A percentile compares a stretch with the other conserved stretches of the same genome.
These are phyloP conservation scores for Tympanuchus pallidicinctus DNA, from an alignment of 2,113 vertebrate genomes.

Conservation along the genomic window DNA sequence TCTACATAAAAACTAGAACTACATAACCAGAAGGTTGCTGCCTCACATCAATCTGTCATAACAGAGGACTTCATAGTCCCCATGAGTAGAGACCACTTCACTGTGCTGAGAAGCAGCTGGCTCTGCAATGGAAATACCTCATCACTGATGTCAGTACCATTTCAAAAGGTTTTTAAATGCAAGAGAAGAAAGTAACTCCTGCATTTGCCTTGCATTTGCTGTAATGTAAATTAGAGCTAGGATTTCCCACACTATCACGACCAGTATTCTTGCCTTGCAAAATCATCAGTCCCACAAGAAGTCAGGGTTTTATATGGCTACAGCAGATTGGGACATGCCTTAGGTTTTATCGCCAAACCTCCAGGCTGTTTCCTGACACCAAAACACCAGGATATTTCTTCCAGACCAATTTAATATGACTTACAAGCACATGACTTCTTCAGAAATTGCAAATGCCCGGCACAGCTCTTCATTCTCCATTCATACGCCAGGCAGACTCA, in stretches of 20 bases:
- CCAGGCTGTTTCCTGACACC: background rate
- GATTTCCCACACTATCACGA: background rate
- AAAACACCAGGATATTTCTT: background rate
- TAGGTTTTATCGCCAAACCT: background rate
- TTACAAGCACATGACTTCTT: background rate
- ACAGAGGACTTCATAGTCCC: rapidly evolving
- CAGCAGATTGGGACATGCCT: background rate
- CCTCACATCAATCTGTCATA: background rate
- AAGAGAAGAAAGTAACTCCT: background rate
- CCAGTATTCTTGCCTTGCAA: background rate
- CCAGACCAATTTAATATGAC: background rate
- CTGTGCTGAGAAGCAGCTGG: background rate
- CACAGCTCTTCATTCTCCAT: background rate
- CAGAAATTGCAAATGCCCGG: background rate
- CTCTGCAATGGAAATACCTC: background rate
- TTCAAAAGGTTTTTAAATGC: background rate
- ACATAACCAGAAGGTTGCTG: background rate
- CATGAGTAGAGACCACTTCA: background rate
- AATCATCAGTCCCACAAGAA: background rate
- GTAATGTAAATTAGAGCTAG: background rate
- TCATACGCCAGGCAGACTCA: background rate
- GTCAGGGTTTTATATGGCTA: background rate
- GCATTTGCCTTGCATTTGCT: no score
- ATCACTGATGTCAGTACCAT: background rate
- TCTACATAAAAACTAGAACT: background rate